phyloP scores from a whole-genome alignment of 2,888 invertebrate genomes.

The Hirtodrosophila confusa region DNA sequence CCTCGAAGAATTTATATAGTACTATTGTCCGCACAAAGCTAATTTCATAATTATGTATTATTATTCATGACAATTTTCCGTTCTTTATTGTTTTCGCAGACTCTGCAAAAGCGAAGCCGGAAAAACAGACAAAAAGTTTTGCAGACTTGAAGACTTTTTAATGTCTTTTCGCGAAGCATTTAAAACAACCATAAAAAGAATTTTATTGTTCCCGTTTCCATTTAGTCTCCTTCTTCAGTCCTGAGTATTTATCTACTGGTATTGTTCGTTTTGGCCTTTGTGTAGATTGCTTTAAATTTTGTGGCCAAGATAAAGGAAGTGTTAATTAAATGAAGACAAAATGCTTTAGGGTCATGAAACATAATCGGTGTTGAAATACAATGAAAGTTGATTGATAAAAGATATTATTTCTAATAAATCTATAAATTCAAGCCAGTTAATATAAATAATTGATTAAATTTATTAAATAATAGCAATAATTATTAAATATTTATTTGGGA shows the following conservation, averaged over 20 bases:
- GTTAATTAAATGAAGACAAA: constrained; percentile 63
- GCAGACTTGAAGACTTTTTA: constrained; percentile 64
- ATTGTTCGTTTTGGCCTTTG: not conserved
- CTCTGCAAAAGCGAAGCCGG: constrained; percentile 23
- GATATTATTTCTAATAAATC: too few species aligned
- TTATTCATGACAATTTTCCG: constrained; percentile 53
- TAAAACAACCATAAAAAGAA: constrained; percentile 66
- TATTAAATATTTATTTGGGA: too few species aligned
- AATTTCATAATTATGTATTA: constrained; percentile 58
- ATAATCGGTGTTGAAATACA: too few species aligned
- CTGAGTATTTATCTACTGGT: constrained; percentile 11
- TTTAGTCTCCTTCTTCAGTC: constrained; percentile 25
- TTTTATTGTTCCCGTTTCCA: constrained; percentile 59
- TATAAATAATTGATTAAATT: too few species aligned
- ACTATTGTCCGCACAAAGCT: constrained; percentile 20
- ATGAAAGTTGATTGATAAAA: too few species aligned
- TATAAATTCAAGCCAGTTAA: too few species aligned
- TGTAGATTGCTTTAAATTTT: constrained; percentile 15
- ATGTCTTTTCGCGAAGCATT: constrained; percentile 63
- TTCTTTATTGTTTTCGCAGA: constrained; percentile 29
- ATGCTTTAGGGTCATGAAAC: not conserved
- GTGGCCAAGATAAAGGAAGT: constrained; percentile 38
- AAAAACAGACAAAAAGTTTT: constrained; percentile 43
- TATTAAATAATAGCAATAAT: too few species aligned
- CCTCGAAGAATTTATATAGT: not conserved